Conservation (phyloP, 1,140 invertebrate species). For the Drosophila kikkawai region DNA sequence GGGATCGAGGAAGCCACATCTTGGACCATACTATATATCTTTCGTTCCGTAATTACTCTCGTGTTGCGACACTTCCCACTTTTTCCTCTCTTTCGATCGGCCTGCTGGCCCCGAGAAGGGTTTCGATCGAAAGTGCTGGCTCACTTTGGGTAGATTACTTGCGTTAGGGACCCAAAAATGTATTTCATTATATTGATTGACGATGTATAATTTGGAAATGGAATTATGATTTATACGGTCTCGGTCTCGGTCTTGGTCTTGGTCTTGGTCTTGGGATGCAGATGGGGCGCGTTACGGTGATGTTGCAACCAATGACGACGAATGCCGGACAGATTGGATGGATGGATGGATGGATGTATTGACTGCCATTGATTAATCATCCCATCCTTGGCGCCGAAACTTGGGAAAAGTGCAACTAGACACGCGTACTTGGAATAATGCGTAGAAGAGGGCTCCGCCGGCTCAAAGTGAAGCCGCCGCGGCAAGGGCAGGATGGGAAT, state of each 20-base stretch:
- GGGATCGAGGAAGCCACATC: not conserved
- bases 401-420: slow-evolving; percentile 74
- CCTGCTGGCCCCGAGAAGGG: slow-evolving; percentile 12
- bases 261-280: slow-evolving; percentile 1
- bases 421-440: slow-evolving; percentile 73
- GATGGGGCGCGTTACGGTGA: slow-evolving; percentile 38
- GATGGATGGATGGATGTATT: slow-evolving; percentile 50
- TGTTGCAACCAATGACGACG: slow-evolving; percentile 64
- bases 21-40: slow-evolving; percentile 14
- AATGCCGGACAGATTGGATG: slow-evolving; percentile 21
- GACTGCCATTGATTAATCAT: slow-evolving; percentile 79
- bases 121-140: slow-evolving; percentile 70
- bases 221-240: slow-evolving; percentile 80
- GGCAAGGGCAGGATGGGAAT: slow-evolving; percentile 67
- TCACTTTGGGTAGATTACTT: slow-evolving; percentile 69
- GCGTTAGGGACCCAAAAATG: slow-evolving; percentile 39
- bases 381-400: slow-evolving; percentile 67
- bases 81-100: slow-evolving; percentile 1
- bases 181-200: slow-evolving; percentile 80
- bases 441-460: not conserved
- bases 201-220: slow-evolving; percentile 78
- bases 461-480: slow-evolving; percentile 62
- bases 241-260: slow-evolving; percentile 5
- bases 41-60: slow-evolving; percentile 33
- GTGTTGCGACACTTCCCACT: slow-evolving; percentile 32